Evolutionary conservation across 1,140 invertebrate genomes (phyloP).

Genomic region (Mylabris phalerata): DNA sequence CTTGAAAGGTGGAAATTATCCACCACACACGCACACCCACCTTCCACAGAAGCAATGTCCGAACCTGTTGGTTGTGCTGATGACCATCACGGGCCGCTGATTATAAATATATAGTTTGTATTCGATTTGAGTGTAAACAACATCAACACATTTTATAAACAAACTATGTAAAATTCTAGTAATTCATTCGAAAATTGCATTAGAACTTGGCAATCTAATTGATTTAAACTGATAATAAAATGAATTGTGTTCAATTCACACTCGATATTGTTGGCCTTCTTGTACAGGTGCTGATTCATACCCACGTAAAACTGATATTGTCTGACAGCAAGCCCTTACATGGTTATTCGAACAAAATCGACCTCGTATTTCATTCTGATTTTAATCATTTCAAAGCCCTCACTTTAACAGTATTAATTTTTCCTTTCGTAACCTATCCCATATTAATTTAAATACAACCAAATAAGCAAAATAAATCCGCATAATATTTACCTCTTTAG

Average conservation of each 20-base stretch:
- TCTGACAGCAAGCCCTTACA: slow-evolving; percentile 6
- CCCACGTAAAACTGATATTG: not conserved
- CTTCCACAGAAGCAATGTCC: slow-evolving; percentile 11
- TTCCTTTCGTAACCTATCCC: too few species aligned
- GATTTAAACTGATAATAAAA: too few species aligned
- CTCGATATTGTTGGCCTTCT: not conserved
- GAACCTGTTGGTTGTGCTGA: slow-evolving; percentile 1
- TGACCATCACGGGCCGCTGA: slow-evolving; percentile 23
- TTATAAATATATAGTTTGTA: too few species aligned
- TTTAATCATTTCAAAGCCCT: not conserved
- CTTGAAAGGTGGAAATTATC: too few species aligned
- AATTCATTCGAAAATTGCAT: too few species aligned
- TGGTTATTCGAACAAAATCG: slow-evolving; percentile 5
- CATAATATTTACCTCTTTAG: slow-evolving; percentile 11
- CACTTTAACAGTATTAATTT: too few species aligned
- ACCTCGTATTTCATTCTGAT: slow-evolving; percentile 5
- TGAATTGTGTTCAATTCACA: too few species aligned
- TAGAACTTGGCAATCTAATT: too few species aligned
- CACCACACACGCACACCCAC: slow-evolving; percentile 13
- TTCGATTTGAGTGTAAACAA: too few species aligned
- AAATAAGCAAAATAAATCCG: not conserved
- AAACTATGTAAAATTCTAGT: too few species aligned
- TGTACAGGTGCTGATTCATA: slow-evolving; percentile 13
- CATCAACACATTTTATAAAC: too few species aligned
- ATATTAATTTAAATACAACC: too few species aligned